These are phyloP conservation scores for Chaetodon auriga DNA, from an alignment of 2,113 vertebrate species.

Conservation along the genomic window DNA sequence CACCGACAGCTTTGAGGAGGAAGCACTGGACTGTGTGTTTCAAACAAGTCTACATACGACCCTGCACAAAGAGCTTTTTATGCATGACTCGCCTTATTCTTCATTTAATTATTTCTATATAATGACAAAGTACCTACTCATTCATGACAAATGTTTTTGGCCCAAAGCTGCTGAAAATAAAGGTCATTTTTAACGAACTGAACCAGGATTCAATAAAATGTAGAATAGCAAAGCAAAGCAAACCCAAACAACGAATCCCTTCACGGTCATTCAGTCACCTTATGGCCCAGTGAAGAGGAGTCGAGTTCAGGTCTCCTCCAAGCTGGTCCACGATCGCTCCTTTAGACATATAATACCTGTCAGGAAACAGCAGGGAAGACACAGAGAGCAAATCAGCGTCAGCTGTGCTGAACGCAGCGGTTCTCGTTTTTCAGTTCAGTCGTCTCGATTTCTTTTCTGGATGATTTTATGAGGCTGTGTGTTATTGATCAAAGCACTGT, in stretches of 20 bases:
- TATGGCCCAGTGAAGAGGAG: slow-evolving; percentile 97
- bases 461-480: background rate
- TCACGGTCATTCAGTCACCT: slow-evolving; percentile 82
- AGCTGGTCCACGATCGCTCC: slow-evolving; percentile 95
- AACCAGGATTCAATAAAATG: background rate
- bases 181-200: background rate
- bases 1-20: slow-evolving; percentile 1
- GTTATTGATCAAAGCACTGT: background rate
- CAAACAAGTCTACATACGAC: background rate
- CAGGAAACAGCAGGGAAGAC: slow-evolving; percentile 11
- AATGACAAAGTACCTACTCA: background rate
- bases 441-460: background rate
- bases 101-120: background rate
- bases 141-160: background rate
- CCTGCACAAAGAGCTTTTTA: no score
- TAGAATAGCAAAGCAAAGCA: background rate
- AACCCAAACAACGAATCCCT: background rate
- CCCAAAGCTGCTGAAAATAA: background rate
- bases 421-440: background rate
- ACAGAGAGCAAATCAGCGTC: background rate
- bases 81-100: no score
- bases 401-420: background rate
- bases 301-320: slow-evolving; percentile 96
- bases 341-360: slow-evolving; percentile 95
- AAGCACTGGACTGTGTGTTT: background rate